Evolutionary conservation across 2,113 vertebrate species (phyloP), one percentile per base, ranked within the genome.

Genomic region (Pygoscelis antarcticus): DNA sequence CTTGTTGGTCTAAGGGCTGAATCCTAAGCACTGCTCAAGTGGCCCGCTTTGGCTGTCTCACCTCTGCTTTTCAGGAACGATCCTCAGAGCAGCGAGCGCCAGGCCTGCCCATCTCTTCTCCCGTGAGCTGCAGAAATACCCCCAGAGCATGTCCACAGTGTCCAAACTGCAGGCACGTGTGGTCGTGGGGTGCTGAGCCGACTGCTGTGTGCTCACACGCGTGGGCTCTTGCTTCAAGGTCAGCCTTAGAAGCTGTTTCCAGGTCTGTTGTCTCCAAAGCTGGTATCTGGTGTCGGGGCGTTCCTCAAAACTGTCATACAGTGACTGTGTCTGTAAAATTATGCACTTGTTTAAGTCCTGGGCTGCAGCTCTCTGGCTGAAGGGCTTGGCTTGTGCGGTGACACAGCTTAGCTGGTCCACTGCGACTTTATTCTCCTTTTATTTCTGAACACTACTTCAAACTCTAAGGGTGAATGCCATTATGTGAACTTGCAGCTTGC

Each of bases 131-230:
- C 77, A 61, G 52, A 71, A 65, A 38, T 55, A 42, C 16, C 14
- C 40, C 23, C 42, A 2, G 23, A 62, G 19, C 5, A 5, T 1
- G 3, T 42, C 32, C 51, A 16, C 26, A 7, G 40, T 3, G 0
- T 26, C 77, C 52, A n/a, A 34, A 36, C 14, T 3, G 16, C 0
- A 0, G 65, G 27, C 55, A 3, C 0, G 0, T 2, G 3, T 47
- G 44, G 16, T n/a, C 4, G 5, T 0, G 23, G 6, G n/a, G 52
- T 10, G n/a, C 60, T 60, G 49, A 52, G 68, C 77, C 11, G 1
- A 1, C 40, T 27, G 27, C 51, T 26, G 32, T 3, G 27, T 34
- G 65, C 34, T 75, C 36, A 11, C 27, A 4, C 0, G 0, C 0
- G 0, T 9, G 20, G 16, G 13, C 14, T 36, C 8, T 25, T 23